Evolutionary conservation across 2,888 invertebrate species (phyloP).

Genomic region (Steromphala cineraria): DNA sequence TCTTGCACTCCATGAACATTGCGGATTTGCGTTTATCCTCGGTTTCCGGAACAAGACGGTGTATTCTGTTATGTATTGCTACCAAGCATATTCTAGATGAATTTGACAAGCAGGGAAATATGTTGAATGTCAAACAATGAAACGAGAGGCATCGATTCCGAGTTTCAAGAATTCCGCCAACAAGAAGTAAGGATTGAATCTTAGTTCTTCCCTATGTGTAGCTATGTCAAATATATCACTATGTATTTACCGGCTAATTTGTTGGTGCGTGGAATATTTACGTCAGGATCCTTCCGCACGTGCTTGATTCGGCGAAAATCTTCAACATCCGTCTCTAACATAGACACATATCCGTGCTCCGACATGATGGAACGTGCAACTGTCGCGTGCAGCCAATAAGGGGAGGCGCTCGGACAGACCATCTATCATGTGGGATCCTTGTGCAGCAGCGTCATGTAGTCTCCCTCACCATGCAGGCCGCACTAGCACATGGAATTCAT

Average conservation of each 20-base stretch:
- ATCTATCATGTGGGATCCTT: background rate
- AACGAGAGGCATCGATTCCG: background rate
- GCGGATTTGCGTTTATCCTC: background rate
- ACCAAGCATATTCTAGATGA: background rate
- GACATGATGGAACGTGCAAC: background rate
- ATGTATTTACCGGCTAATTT: background rate
- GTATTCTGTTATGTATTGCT: background rate
- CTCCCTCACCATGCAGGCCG: background rate
- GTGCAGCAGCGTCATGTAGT: background rate
- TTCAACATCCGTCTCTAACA: background rate
- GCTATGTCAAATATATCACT: background rate
- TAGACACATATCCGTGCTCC: background rate
- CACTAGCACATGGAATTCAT: background rate
- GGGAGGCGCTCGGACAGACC: background rate
- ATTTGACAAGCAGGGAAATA: background rate
- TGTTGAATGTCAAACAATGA: background rate
- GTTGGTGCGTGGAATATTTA: conserved; percentile 4
- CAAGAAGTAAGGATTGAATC: background rate
- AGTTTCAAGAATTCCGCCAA: background rate
- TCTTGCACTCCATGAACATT: background rate
- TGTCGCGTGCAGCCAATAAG: background rate
- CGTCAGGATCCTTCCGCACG: background rate
- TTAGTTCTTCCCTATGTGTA: background rate
- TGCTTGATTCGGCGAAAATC: background rate
- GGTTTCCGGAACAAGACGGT: background rate